Evolutionary conservation across 1,140 invertebrate genomes (phyloP).

Genomic region (Drosophila kepulauana): DNA sequence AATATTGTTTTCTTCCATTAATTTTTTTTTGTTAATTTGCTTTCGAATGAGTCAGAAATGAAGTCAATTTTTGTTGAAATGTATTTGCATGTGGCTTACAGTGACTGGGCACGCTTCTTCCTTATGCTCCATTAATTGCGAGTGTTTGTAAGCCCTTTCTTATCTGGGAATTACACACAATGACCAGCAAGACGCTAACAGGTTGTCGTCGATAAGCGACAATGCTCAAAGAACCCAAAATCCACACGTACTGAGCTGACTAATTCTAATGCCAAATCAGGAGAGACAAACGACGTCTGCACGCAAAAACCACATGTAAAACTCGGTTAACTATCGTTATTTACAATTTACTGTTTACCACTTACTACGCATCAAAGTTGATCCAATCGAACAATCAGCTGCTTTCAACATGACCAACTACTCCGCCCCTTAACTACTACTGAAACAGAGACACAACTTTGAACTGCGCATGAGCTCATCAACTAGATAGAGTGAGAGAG

Average conservation of each 20-base stretch:
- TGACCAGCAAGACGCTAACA: conserved; percentile 22
- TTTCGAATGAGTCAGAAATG: conserved; percentile 28
- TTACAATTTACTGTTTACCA: conserved; percentile 1
- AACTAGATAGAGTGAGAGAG: neutral
- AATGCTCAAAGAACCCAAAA: neutral
- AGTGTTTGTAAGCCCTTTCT: conserved; percentile 18
- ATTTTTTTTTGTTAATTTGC: neutral
- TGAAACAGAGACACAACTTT: conserved; percentile 20
- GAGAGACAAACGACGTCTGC: conserved; percentile 5
- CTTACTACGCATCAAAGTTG: conserved; percentile 56
- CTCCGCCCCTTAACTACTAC: neutral
- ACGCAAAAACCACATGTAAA: conserved; percentile 50
- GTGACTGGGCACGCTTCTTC: conserved; percentile 30
- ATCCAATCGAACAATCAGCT: conserved; percentile 52
- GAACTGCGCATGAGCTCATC: conserved; percentile 68
- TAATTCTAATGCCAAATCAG: neutral
- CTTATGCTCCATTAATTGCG: conserved; percentile 28
- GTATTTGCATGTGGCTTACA: conserved; percentile 21
- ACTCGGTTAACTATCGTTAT: conserved; percentile 25
- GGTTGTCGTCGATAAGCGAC: conserved; percentile 24
- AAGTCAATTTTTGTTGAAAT: conserved; percentile 10
- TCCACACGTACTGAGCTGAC: neutral
- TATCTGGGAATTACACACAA: conserved; percentile 37
- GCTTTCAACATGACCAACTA: conserved; percentile 59
- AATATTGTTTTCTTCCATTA: neutral